Conservation (phyloP, 2,888 invertebrate genomes). For the Neelides folsomi region DNA sequence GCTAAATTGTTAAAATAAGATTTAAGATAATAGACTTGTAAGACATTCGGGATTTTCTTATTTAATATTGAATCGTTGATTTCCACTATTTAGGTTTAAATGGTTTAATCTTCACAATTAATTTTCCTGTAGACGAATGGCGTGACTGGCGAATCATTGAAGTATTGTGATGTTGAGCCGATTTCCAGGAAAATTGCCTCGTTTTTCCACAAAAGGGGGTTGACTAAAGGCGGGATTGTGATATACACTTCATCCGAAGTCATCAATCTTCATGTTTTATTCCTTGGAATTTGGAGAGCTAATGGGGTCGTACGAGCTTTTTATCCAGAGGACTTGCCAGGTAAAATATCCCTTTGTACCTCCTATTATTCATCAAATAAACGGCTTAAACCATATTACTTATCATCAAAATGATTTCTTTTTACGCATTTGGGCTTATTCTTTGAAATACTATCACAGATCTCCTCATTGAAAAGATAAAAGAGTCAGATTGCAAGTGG, state of each 20-base stretch:
- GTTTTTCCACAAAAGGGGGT: slow-evolving; percentile 11
- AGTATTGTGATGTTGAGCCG: slow-evolving; percentile 9
- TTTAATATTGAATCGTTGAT: background rate
- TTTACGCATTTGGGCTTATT: no score
- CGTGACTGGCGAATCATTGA: slow-evolving; percentile 10
- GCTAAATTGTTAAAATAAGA: background rate
- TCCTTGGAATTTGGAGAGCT: slow-evolving; percentile 20
- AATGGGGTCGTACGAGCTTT: slow-evolving; percentile 17
- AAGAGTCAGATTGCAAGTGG: no score
- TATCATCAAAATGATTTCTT: background rate
- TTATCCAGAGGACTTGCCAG: slow-evolving; percentile 24
- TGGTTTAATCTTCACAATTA: background rate
- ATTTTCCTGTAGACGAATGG: slow-evolving; percentile 2
- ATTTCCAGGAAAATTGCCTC: slow-evolving; percentile 14
- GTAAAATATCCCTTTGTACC: background rate
- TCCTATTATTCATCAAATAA: background rate
- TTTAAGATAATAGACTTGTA: background rate
- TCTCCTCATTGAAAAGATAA: slow-evolving; percentile 4
- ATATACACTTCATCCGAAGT: slow-evolving; percentile 19
- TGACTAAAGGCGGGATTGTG: slow-evolving; percentile 18
- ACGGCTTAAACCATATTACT: background rate
- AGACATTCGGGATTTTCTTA: no score
- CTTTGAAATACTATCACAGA: no score
- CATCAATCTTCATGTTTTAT: slow-evolving; percentile 19
- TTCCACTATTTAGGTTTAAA: background rate